These are phyloP conservation scores for Myotis lucifugus DNA, from an alignment of 2,113 vertebrate genomes.

Conservation along the genomic window DNA sequence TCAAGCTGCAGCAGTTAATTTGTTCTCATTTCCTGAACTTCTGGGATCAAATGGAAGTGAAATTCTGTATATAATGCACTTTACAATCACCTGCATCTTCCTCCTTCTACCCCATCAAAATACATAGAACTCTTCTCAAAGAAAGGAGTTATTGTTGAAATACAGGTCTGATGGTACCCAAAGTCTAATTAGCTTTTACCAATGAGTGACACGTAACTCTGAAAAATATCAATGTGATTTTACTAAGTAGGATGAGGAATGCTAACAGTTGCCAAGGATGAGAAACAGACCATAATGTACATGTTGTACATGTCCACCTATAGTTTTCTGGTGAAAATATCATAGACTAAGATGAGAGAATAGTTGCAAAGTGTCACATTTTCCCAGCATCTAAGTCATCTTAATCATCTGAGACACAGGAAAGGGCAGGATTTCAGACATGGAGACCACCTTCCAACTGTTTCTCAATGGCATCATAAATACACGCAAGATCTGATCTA, in stretches of 20 bases:
- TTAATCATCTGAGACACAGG: not conserved
- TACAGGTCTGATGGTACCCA: not conserved
- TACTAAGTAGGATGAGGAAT: not conserved
- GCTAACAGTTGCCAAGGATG: not conserved
- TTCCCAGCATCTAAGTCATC: not conserved
- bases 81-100: constrained; percentile 16
- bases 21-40: constrained; percentile 18
- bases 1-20: not conserved
- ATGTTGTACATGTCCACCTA: not conserved
- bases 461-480: not conserved
- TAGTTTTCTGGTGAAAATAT: not conserved
- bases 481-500: not conserved
- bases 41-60: not conserved
- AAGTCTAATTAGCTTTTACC: constrained; percentile 32
- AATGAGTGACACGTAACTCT: not conserved
- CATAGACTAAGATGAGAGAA: not conserved
- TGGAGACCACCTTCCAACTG: not conserved
- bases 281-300: not conserved
- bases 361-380: not conserved
- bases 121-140: not conserved
- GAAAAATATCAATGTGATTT: constrained; percentile 16
- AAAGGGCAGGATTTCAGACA: not conserved
- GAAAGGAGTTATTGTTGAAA: not conserved
- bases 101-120: not conserved
- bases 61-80: not conserved